A percentile compares a stretch with the other conserved stretches of the same genome.
phyloP scores from a whole-genome alignment of 2,888 invertebrate species.

The Eupithecia subfuscata region DNA sequence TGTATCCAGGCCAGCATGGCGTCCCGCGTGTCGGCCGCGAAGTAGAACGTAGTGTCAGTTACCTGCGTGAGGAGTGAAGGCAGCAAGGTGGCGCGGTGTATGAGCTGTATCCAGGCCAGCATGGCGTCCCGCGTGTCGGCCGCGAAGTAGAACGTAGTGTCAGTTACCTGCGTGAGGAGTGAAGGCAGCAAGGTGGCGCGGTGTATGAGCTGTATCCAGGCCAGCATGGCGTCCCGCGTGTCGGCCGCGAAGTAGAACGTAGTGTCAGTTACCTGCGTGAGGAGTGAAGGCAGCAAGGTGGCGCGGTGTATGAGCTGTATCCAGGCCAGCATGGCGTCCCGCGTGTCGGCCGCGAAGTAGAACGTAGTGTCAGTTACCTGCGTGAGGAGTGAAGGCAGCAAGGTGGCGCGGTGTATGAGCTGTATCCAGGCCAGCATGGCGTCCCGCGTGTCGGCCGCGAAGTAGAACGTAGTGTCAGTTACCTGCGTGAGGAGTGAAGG shows the following conservation, averaged over 20 bases:
- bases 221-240: conserved; percentile 86
- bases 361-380: no score
- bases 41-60: conserved; percentile 86
- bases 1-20: conserved; percentile 89
- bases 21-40: conserved; percentile 91
- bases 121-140: conserved; percentile 89
- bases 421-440: conserved; percentile 89
- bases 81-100: conserved; percentile 82
- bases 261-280: neutral
- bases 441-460: conserved; percentile 91
- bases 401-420: conserved; percentile 81
- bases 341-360: conserved; percentile 92
- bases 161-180: no score
- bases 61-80: conserved; percentile 45
- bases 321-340: conserved; percentile 89
- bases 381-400: conserved; percentile 49
- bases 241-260: conserved; percentile 94
- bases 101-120: conserved; percentile 87
- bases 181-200: conserved; percentile 78
- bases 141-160: conserved; percentile 94
- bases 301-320: conserved; percentile 79
- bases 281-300: conserved; percentile 78
- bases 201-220: conserved; percentile 86
- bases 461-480: conserved; percentile 86
- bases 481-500: conserved; percentile 45